Percentiles rank a stretch among this genome's conserved stretches.
Conservation (phyloP, 2,888 invertebrate genomes). For the Eupithecia abbreviata region DNA sequence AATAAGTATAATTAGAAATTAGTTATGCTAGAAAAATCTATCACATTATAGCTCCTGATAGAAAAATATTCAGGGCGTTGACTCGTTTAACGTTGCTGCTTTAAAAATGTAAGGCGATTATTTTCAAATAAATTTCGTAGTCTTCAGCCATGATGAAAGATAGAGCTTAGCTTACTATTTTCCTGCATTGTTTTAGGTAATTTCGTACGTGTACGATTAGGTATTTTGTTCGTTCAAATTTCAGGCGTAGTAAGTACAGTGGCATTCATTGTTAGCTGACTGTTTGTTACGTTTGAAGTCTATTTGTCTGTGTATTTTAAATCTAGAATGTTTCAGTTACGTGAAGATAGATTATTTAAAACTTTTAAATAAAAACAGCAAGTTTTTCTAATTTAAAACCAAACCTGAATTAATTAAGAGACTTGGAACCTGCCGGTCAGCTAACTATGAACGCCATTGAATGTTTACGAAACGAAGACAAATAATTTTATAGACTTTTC, state of each 20-base stretch:
- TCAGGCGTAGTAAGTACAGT: not conserved
- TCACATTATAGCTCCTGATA: slow-evolving; percentile 15
- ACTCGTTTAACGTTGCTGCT: slow-evolving; percentile 15
- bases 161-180: not conserved
- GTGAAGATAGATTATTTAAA: no score
- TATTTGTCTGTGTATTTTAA: no score
- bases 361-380: no score
- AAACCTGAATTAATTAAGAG: no score
- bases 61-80: not conserved
- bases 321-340: no score
- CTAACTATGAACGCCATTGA: no score
- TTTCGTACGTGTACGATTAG: not conserved
- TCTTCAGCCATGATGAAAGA: not conserved
- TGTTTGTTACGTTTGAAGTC: no score
- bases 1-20: not conserved
- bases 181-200: not conserved
- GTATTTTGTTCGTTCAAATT: not conserved
- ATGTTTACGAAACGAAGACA: no score
- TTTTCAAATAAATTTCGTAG: not conserved
- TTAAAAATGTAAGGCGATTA: slow-evolving; percentile 13
- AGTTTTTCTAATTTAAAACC: no score
- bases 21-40: not conserved
- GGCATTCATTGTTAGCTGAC: no score
- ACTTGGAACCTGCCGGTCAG: no score
- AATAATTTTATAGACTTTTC: no score